phyloP scores from a whole-genome alignment of 2,113 vertebrate genomes.

The Chloropsis hardwickii region DNA sequence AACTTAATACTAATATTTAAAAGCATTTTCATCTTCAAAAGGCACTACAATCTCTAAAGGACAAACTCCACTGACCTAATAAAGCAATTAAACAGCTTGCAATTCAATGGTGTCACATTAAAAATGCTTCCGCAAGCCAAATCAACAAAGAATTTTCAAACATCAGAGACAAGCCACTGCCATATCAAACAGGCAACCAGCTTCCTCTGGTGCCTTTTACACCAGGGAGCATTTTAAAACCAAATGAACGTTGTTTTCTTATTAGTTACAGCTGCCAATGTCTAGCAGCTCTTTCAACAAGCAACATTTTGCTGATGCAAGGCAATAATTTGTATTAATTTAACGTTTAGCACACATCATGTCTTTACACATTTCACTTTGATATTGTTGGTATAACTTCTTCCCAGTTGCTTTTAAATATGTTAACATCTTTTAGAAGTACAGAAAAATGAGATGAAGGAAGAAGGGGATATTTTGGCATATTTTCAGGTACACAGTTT shows the following conservation, averaged over 20 bases:
- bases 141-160: background rate
- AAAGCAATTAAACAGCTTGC: background rate
- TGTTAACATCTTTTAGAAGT: background rate
- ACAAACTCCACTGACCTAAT: background rate
- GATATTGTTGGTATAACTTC: background rate
- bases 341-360: background rate
- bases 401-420: background rate
- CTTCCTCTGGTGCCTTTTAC: background rate
- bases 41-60: background rate
- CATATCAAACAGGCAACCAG: background rate
- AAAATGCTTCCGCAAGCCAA: conserved; percentile 1
- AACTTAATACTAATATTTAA: background rate
- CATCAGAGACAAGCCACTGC: background rate
- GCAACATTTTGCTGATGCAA: background rate
- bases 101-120: background rate
- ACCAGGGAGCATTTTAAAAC: background rate
- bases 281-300: background rate
- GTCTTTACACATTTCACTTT: background rate
- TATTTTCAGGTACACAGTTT: background rate
- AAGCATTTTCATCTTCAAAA: background rate
- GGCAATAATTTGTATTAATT: background rate
- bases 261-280: background rate
- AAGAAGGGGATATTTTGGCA: background rate
- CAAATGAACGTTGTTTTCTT: background rate
- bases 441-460: background rate